Evolutionary conservation across 1,140 invertebrate species (phyloP).

Genomic region (Uloborus diversus): DNA sequence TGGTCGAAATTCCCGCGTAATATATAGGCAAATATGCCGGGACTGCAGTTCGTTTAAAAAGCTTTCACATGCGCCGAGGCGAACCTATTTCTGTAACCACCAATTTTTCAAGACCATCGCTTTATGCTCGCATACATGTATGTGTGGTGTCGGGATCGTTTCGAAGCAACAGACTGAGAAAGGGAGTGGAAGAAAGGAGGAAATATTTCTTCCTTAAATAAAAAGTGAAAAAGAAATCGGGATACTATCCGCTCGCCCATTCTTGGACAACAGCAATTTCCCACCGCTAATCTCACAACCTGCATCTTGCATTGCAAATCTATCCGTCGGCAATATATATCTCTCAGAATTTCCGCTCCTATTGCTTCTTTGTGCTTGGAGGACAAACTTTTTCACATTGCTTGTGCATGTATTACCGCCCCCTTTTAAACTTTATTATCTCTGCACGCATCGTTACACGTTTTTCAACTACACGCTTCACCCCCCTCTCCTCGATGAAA

Average conservation of each 20-base stretch:
- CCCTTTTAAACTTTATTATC: conserved; percentile 53
- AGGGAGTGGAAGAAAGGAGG: conserved; percentile 23
- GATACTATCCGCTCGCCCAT: conserved; percentile 27
- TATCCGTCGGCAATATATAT: conserved; percentile 48
- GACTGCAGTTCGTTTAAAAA: conserved; percentile 40
- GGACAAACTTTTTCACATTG: neutral
- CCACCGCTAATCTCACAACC: conserved; percentile 38
- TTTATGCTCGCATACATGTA: neutral
- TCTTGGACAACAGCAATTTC: conserved; percentile 47
- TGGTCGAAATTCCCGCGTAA: neutral
- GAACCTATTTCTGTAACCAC: conserved; percentile 38
- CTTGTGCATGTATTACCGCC: neutral
- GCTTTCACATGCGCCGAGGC: conserved; percentile 39
- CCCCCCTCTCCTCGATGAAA: neutral
- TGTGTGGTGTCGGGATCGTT: conserved; percentile 22
- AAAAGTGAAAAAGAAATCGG: no score
- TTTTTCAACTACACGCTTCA: neutral
- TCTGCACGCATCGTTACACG: conserved; percentile 44
- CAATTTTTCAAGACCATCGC: conserved; percentile 51
- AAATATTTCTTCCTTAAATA: conserved; percentile 43
- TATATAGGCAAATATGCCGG: conserved; percentile 45
- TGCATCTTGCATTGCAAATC: conserved; percentile 49
- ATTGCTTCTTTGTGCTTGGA: conserved; percentile 31
- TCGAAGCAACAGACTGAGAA: conserved; percentile 12
- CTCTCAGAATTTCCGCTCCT: conserved; percentile 27